A percentile compares a stretch with the other conserved stretches of the same genome.
Evolutionary conservation across 2,113 vertebrate genomes (phyloP).

Genomic region (Antechinus stuartii): DNA sequence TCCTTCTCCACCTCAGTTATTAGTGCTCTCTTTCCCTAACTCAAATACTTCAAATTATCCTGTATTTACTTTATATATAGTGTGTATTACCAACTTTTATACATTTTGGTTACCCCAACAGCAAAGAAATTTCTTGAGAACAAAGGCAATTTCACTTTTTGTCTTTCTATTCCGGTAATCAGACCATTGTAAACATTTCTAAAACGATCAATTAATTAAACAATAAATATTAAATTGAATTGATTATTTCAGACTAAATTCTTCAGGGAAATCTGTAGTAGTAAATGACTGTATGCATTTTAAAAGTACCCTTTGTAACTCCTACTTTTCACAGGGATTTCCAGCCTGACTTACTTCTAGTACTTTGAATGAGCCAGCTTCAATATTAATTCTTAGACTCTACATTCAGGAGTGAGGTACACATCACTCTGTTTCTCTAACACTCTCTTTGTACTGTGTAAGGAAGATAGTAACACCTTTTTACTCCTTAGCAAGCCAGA

Average conservation of each 20-base stretch:
- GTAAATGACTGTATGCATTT: not conserved
- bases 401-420: conserved; percentile 7
- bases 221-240: conserved; percentile 1
- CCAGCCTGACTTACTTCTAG: not conserved
- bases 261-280: conserved; percentile 12
- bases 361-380: conserved; percentile 41
- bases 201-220: not conserved
- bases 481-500: conserved; percentile 56
- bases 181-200: not conserved
- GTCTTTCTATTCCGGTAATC: not conserved
- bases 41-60: not conserved
- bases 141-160: not conserved
- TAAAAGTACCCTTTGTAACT: not conserved
- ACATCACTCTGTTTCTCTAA: conserved; percentile 47
- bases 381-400: conserved; percentile 29
- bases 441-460: conserved; percentile 23
- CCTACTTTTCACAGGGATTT: conserved; percentile 35
- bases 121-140: not conserved
- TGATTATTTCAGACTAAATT: conserved; percentile 13
- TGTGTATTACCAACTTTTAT: not conserved
- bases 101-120: not conserved
- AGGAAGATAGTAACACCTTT: conserved; percentile 45
- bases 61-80: not conserved
- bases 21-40: not conserved
- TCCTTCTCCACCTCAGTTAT: not conserved